Evolutionary conservation across 2,797 vertebrate genomes (phyloP), one percentile per base, ranked within the genome.

Genomic region (Cetoscarus ocellatus): DNA sequence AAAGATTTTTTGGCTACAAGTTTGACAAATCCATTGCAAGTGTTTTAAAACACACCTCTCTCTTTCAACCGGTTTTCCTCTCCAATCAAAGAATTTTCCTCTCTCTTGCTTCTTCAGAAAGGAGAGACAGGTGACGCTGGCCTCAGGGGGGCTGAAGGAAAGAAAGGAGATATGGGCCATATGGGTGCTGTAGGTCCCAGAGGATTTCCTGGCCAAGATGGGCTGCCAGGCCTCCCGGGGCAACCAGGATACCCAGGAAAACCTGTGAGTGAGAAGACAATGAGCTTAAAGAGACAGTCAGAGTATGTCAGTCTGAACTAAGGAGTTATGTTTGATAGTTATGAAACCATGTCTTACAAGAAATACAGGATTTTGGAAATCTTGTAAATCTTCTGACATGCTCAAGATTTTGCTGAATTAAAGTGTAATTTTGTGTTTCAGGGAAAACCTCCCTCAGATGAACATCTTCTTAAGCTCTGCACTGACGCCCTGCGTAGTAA

Each of bases 241-340:
- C 84, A 90, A 62, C 94, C 94, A n/a, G 95, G 95, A 44, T 89
- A 91, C 84, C 94, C 94, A 14, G 95, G 95, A 40, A 95, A 95
- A 88, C 95, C 94, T 35, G 95, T 95, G 79, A 91, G 94, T 88
- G n/a, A 73, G 36, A 44, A 44, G 38, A 47, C 40, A 38, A 38
- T 15, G 14, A 49, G 13, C 9, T 50, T 35, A 51, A 53, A 44
- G 34, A 59, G 59, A 18, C 35, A 62, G 8, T 27, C 49, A 53
- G 27, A 40, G 48, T 65, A 53, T 54, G 79, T 14, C 56, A 55
- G 55, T 38, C 67, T 54, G 43, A n/a, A 3, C 6, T 61, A 17
- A 39, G 45, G 61, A 49, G 49, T 34, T 39, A 18, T 55, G 48
- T 71, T 61, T 48, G 42, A 10, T 19, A 48, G 19, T 42, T 67